Conservation (phyloP, 1,140 invertebrate genomes). For the Panagrolaimus sp. region DNA sequence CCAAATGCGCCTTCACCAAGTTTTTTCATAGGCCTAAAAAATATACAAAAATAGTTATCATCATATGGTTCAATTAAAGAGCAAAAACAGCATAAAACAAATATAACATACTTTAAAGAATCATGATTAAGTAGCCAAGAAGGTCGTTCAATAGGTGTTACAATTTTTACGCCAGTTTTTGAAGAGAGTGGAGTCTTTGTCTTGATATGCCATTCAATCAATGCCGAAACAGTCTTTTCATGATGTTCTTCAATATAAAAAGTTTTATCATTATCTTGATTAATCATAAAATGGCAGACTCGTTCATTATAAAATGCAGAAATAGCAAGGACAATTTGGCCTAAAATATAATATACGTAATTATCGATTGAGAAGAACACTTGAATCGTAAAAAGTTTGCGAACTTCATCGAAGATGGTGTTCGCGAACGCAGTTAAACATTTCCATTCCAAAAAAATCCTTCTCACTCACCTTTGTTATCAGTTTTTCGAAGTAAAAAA, state of each 20-base stretch:
- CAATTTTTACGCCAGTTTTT: constrained; percentile 15
- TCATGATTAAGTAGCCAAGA: constrained; percentile 50
- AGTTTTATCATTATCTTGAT: constrained; percentile 29
- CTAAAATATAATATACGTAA: constrained; percentile 18
- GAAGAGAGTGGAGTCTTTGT: constrained; percentile 19
- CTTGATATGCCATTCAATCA: constrained; percentile 30
- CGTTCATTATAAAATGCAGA: constrained; percentile 29
- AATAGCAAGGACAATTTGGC: constrained; percentile 28
- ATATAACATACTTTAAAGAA: constrained; percentile 32
- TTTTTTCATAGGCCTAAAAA: constrained; percentile 32
- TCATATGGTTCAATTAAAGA: no score
- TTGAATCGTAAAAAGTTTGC: not conserved
- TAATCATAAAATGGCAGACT: constrained; percentile 37
- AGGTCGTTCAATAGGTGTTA: constrained; percentile 40
- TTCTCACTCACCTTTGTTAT: constrained; percentile 25
- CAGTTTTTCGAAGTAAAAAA: constrained; percentile 34
- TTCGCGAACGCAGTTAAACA: not conserved
- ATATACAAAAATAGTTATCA: not conserved
- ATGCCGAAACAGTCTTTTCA: constrained; percentile 34
- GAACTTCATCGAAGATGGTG: not conserved
- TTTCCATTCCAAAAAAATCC: not conserved
- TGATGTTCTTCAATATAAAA: constrained; percentile 26
- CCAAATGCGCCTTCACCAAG: constrained; percentile 47
- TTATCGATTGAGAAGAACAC: not conserved
- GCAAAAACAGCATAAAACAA: no score